phyloP scores from a whole-genome alignment of 2,113 vertebrate genomes.

The Rhea pennata region DNA sequence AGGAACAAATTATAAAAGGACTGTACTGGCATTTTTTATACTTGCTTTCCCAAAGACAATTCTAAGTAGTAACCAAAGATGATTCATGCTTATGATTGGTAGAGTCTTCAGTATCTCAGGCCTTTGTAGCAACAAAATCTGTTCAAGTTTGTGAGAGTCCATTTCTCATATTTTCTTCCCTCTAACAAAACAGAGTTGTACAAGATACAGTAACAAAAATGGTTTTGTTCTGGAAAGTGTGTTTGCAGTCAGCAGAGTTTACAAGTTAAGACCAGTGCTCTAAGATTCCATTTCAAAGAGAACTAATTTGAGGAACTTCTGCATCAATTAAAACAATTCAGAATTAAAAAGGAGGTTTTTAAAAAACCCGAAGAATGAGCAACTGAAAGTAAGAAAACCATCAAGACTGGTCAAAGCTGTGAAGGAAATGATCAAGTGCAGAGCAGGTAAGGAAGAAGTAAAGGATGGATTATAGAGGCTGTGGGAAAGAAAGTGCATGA shows the following conservation, averaged over 20 bases:
- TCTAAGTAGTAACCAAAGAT: not conserved
- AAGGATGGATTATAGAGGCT: not conserved
- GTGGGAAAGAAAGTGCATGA: not conserved
- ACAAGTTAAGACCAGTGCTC: not conserved
- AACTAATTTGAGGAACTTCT: not conserved
- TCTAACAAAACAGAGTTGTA: not conserved
- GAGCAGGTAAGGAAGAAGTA: not conserved
- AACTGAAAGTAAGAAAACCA: not conserved
- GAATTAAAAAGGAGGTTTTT: not conserved
- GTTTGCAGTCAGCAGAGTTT: not conserved
- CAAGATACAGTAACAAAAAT: not conserved
- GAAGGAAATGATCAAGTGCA: not conserved
- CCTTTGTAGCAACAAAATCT: not conserved
- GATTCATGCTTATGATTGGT: not conserved
- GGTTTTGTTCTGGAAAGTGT: not conserved
- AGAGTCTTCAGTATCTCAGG: not conserved
- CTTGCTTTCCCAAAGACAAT: not conserved
- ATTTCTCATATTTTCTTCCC: not conserved
- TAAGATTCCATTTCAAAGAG: not conserved
- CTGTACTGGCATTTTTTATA: not conserved
- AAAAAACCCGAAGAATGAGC: not conserved
- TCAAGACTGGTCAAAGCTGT: accelerated
- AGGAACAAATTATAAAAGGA: not conserved
- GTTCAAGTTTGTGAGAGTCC: not conserved
- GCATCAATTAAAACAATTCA: not conserved